Evolutionary conservation across 2,797 vertebrate genomes (phyloP).

Genomic region (Labeo calbasu): DNA sequence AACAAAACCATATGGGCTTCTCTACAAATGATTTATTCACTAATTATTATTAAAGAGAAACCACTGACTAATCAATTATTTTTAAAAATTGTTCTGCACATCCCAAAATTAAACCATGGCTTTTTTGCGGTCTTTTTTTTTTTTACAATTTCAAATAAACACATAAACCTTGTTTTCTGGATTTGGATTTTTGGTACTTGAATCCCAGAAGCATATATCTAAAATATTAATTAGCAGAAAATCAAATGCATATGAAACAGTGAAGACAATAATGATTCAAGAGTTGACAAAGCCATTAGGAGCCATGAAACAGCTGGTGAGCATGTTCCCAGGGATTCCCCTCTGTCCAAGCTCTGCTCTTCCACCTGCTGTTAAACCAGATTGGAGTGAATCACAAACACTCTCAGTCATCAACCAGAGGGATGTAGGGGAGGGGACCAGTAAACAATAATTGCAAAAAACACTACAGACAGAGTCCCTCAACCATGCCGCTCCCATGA

Average conservation of each 20-base stretch:
- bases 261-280: neutral
- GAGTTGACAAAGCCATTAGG: neutral
- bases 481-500: constrained; percentile 43
- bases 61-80: neutral
- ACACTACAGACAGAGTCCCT: constrained; percentile 70
- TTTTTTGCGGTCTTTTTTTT: neutral
- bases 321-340: constrained; percentile 26
- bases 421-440: constrained; percentile 24
- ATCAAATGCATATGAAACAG: constrained; percentile 5
- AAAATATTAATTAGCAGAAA: constrained; percentile 13
- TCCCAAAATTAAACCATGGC: neutral
- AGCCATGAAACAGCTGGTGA: constrained; percentile 40
- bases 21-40: neutral
- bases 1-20: neutral
- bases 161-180: neutral
- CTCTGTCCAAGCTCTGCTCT: neutral
- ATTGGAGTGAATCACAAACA: constrained; percentile 4
- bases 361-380: constrained; percentile 52
- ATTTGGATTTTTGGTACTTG: neutral
- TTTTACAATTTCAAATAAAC: neutral
- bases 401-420: constrained; percentile 14
- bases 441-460: constrained; percentile 67
- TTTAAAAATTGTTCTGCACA: neutral
- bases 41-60: neutral
- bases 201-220: neutral